Evolutionary conservation across 1,140 invertebrate species (phyloP).

Genomic region (Magallana ariakensis): DNA sequence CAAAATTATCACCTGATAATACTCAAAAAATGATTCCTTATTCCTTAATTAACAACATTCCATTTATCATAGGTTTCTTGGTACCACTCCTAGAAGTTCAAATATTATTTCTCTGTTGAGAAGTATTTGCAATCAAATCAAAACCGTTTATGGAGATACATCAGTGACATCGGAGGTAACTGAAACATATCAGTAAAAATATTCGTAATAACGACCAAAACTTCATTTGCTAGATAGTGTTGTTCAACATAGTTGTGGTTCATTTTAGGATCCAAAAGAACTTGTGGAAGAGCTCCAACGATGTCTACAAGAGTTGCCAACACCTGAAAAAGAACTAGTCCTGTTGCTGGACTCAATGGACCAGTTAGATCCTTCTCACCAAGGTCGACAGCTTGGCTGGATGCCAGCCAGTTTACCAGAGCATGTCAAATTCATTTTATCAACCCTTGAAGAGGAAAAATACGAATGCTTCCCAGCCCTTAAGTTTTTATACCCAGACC

Average conservation of each 20-base stretch:
- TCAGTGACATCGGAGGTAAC: slow-evolving; percentile 55
- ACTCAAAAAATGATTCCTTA: no score
- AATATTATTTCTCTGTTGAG: slow-evolving; percentile 52
- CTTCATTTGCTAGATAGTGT: no score
- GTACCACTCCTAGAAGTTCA: slow-evolving; percentile 62
- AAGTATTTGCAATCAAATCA: slow-evolving; percentile 56
- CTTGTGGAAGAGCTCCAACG: slow-evolving; percentile 2
- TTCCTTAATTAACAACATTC: slow-evolving; percentile 9
- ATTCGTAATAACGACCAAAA: no score
- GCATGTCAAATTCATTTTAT: slow-evolving; percentile 86
- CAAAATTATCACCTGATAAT: no score
- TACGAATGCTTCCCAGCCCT: slow-evolving; percentile 69
- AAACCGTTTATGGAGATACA: slow-evolving; percentile 46
- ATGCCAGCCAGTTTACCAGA: slow-evolving; percentile 63
- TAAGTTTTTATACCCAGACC: slow-evolving; percentile 45
- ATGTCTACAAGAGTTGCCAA: neutral
- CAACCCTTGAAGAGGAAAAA: slow-evolving; percentile 72
- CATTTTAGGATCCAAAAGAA: neutral
- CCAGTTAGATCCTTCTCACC: slow-evolving; percentile 49
- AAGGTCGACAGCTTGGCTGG: slow-evolving; percentile 60
- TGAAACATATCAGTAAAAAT: neutral
- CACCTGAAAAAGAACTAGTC: neutral
- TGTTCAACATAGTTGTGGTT: no score
- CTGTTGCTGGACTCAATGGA: slow-evolving; percentile 54
- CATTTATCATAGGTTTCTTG: slow-evolving; percentile 66